Evolutionary conservation across 2,888 invertebrate species (phyloP), one percentile per base, ranked within the genome.

Genomic region (Dyspetes luteomarginatus): DNA sequence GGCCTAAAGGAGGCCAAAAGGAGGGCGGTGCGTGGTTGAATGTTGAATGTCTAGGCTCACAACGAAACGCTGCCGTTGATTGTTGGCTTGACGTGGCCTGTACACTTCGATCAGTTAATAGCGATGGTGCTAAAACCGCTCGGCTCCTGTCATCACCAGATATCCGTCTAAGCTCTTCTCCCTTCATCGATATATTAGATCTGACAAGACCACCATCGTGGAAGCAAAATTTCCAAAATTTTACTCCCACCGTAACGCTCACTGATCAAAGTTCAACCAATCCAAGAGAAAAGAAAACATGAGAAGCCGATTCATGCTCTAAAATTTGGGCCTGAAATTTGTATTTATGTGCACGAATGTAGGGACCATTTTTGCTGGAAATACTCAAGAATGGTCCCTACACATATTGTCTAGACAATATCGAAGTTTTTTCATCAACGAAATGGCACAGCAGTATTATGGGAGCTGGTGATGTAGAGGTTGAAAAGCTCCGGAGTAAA

Each of bases 401-500:
- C 0, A 9, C 12, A 36, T 12, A 12, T 36, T 36, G 36, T 36
- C 36, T 4, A 12, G 48, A 19, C 19, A 74, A 74, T 65, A 56
- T 56, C 7, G 24, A n/a, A 4, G 9, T 4, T 56, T 26, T 12
- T n/a, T 52, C 9, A 43, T 56, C 26, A 17, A 36, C 50, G 60
- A 36, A n/a, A 15, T n/a, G 48, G 50, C 48, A 48, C 22, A 24
- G 58, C 60, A 15, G 9, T 41, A 71, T 50, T 71, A 60, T 43
- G 26, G 19, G 48, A 12, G n/a, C 45, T 56, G 36, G 7, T 17
- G 58, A n/a, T 45, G 50, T 36, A 15, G 15, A 41, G 65, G 24
- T 56, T 24, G 81, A 74, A 74, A 85, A 85, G 83, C 84, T 84
- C 80, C 62, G 60, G 74, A 82, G 86, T 79, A 83, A 84, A 86